A percentile compares a stretch with the other conserved stretches of the same genome.
These are phyloP conservation scores for Penaeus chinensis DNA, from an alignment of 1,140 invertebrate genomes.

Conservation along the genomic window DNA sequence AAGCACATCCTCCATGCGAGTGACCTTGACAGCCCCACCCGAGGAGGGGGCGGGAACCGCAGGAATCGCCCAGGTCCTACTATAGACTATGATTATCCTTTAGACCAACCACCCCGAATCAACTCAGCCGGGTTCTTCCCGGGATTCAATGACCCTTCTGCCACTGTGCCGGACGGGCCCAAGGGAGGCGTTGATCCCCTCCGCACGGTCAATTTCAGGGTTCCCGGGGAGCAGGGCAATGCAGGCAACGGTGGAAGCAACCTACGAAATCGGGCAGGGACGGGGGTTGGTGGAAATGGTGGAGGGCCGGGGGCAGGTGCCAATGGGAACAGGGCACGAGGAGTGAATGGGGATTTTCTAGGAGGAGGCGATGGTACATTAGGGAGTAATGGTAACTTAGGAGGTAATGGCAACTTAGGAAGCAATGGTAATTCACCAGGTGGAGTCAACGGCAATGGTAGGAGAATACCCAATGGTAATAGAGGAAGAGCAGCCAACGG, in stretches of 20 bases:
- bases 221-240: slow-evolving; percentile 18
- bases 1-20: slow-evolving; percentile 4
- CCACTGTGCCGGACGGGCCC: neutral
- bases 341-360: too few species aligned
- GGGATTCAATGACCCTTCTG: neutral
- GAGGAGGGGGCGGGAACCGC: slow-evolving; percentile 30
- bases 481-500: too few species aligned
- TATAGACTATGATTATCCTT: slow-evolving; percentile 52
- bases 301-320: too few species aligned
- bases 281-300: too few species aligned
- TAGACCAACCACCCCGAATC: slow-evolving; percentile 21
- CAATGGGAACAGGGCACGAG: too few species aligned
- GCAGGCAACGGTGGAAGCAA: neutral
- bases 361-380: too few species aligned
- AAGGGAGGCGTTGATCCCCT: slow-evolving; percentile 12
- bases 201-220: slow-evolving; percentile 32
- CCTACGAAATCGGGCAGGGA: too few species aligned
- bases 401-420: too few species aligned
- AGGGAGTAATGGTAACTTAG: too few species aligned
- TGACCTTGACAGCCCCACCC: slow-evolving; percentile 4
- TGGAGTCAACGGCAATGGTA: too few species aligned
- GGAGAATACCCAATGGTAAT: too few species aligned
- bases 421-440: too few species aligned
- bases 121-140: slow-evolving; percentile 22
- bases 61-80: slow-evolving; percentile 41